phyloP scores from a whole-genome alignment of 1,140 invertebrate species.

The Aphis gossypii region DNA sequence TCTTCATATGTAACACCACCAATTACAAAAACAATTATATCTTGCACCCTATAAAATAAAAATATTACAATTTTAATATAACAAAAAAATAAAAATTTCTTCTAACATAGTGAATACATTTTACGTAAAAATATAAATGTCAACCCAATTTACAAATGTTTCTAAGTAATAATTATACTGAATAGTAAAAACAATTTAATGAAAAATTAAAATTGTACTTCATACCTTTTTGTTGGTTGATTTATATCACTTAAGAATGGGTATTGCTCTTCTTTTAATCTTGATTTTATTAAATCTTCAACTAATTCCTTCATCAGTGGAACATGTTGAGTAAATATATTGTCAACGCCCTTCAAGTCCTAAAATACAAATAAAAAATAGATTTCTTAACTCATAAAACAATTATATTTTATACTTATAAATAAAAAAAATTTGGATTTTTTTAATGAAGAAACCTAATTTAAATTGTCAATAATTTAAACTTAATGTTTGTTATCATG shows the following conservation, averaged over 20 bases:
- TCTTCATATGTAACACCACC: constrained; percentile 98
- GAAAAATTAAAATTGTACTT: not conserved
- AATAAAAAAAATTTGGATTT: not conserved
- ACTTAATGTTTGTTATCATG: not conserved
- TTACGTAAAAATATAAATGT: no score
- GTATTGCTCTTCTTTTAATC: constrained; percentile 81
- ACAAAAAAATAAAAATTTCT: no score
- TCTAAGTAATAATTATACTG: not conserved
- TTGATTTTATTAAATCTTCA: constrained; percentile 88
- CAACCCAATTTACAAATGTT: not conserved
- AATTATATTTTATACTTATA: not conserved
- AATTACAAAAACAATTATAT: constrained; percentile 93
- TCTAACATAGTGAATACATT: not conserved
- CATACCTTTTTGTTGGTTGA: constrained; percentile 59
- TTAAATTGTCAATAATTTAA: not conserved
- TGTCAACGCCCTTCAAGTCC: constrained; percentile 92
- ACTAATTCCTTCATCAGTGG: constrained; percentile 85
- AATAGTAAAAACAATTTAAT: not conserved
- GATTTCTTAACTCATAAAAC: not conserved
- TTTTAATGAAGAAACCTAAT: not conserved
- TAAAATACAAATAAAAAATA: constrained; percentile 62
- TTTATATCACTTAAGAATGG: constrained; percentile 76
- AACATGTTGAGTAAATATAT: constrained; percentile 95
- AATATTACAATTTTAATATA: not conserved
- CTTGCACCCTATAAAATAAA: constrained; percentile 74